Conservation (phyloP, 2,888 invertebrate genomes). For the Lithosia quadra region DNA sequence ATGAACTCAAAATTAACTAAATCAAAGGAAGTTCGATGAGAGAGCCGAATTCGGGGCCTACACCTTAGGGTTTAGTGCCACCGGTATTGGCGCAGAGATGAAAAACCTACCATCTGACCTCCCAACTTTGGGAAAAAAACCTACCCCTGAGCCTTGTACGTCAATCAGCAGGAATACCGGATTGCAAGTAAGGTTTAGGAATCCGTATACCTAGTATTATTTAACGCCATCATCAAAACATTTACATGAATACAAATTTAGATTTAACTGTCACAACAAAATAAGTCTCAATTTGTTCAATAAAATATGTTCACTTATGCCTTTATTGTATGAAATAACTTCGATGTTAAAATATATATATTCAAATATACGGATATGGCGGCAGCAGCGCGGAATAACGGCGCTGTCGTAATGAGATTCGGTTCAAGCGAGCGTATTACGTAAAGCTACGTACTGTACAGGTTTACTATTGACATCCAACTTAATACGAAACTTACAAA, state of each 20-base stretch:
- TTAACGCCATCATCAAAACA: background rate
- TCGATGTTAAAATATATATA: slow-evolving; percentile 14
- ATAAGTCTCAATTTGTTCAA: background rate
- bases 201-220: too few relatives aligned
- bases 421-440: slow-evolving; percentile 12
- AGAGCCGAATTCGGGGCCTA: too few relatives aligned
- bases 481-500: background rate
- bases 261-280: background rate
- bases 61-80: too few relatives aligned
- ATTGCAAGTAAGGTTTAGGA: too few relatives aligned
- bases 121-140: background rate
- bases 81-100: too few relatives aligned
- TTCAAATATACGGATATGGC: slow-evolving; percentile 23
- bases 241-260: background rate
- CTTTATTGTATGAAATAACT: slow-evolving; percentile 1
- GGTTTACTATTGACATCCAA: background rate
- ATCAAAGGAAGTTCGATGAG: too few relatives aligned
- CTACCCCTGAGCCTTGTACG: background rate
- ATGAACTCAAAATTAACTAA: too few relatives aligned
- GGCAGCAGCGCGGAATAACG: slow-evolving; percentile 27
- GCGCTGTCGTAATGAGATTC: slow-evolving; percentile 29
- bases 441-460: background rate
- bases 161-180: background rate
- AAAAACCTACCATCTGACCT: background rate
- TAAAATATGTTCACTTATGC: background rate